phyloP scores from a whole-genome alignment of 2,113 vertebrate species.

The Lophius piscatorius region DNA sequence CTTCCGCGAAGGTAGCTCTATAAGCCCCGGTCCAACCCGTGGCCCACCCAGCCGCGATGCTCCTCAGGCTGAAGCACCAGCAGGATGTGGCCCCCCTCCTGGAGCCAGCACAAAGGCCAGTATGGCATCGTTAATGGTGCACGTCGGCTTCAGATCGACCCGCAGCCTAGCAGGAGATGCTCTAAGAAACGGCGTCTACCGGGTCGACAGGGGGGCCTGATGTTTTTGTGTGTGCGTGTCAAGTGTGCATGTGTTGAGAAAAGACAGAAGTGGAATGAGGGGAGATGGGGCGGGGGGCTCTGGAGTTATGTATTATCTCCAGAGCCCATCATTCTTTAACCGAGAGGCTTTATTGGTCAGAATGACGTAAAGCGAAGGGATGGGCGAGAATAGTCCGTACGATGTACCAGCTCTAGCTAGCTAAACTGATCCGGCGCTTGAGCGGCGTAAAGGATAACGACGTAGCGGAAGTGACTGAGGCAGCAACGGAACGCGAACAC shows the following conservation, averaged over 20 bases:
- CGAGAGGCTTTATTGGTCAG: too few relatives aligned
- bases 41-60: conserved; percentile 34
- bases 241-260: conserved; percentile 2
- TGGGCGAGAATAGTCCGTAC: too few relatives aligned
- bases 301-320: too few relatives aligned
- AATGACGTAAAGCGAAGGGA: too few relatives aligned
- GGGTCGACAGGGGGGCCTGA: conserved; percentile 14
- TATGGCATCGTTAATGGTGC: conserved; percentile 63
- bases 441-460: too few relatives aligned
- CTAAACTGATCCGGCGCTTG: too few relatives aligned
- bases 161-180: conserved; percentile 46
- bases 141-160: conserved; percentile 58
- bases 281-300: too few relatives aligned
- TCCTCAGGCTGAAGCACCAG: conserved; percentile 37
- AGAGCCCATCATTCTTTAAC: too few relatives aligned
- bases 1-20: conserved; percentile 37
- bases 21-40: conserved; percentile 44
- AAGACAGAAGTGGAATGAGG: too few relatives aligned
- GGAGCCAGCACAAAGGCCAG: conserved; percentile 61
- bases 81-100: conserved; percentile 48
- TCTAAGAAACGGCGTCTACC: conserved; percentile 31
- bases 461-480: too few relatives aligned
- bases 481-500: too few relatives aligned
- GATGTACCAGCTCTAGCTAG: too few relatives aligned
- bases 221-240: conserved; percentile 29